Conservation (phyloP, 2,797 vertebrate species). For the Mus minutoides region DNA sequence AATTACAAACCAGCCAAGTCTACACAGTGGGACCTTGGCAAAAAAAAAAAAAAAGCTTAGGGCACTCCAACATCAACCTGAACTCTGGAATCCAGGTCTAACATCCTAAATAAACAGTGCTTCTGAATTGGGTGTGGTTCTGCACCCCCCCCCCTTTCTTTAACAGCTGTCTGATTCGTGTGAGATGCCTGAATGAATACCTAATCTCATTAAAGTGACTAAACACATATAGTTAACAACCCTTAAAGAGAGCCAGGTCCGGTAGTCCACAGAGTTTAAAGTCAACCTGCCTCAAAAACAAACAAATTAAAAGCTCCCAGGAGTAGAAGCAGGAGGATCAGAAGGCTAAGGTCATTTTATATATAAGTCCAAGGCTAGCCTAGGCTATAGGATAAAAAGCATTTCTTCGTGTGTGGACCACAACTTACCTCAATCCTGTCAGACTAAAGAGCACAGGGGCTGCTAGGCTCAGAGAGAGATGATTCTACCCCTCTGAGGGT, state of each 20-base stretch:
- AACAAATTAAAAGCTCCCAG: background rate
- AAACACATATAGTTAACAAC: background rate
- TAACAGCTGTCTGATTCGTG: background rate
- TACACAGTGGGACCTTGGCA: background rate
- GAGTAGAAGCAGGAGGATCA: background rate
- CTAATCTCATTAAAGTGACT: slow-evolving; percentile 32
- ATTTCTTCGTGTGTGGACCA: background rate
- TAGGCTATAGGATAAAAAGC: background rate
- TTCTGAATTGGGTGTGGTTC: background rate
- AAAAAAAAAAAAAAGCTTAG: background rate
- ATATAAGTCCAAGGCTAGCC: background rate
- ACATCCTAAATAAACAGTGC: background rate
- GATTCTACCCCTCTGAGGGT: background rate
- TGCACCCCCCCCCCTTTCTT: too few species aligned
- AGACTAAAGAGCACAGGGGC: background rate
- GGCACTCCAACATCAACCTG: background rate
- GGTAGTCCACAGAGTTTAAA: background rate
- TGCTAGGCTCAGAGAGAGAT: background rate
- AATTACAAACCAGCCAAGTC: background rate
- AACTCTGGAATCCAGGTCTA: background rate
- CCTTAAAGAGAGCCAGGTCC: background rate
- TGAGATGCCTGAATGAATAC: background rate
- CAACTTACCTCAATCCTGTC: background rate
- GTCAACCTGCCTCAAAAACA: background rate
- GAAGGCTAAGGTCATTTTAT: background rate